Evolutionary conservation across 2,888 invertebrate species (phyloP).

Genomic region (Brenthis ino): DNA sequence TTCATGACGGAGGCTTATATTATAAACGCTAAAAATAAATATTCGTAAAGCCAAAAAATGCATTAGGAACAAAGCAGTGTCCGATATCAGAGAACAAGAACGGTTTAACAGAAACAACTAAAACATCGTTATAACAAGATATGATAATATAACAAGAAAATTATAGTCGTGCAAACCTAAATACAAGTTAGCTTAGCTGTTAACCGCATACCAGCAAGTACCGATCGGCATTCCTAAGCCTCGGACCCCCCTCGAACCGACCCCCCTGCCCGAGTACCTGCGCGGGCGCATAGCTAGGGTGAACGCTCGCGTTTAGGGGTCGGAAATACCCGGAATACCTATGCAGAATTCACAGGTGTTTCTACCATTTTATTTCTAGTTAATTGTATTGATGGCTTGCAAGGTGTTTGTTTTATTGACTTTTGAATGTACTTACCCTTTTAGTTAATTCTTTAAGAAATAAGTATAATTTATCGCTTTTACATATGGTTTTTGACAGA

Average conservation of each 20-base stretch:
- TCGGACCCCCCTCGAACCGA: conserved; percentile 55
- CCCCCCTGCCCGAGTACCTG: conserved; percentile 48
- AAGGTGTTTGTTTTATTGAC: conserved; percentile 5
- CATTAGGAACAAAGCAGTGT: no score
- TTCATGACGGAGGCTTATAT: no score
- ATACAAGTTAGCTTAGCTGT: conserved; percentile 46
- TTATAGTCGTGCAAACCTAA: conserved; percentile 24
- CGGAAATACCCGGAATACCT: conserved; percentile 49
- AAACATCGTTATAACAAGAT: conserved; percentile 1
- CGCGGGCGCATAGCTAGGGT: conserved; percentile 57
- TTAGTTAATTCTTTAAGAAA: no score
- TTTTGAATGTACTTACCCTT: no score
- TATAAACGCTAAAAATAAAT: no score
- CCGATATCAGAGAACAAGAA: no score
- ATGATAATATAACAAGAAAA: conserved; percentile 14
- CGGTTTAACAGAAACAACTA: not conserved
- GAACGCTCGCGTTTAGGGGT: conserved; percentile 54
- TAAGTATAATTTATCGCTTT: no score
- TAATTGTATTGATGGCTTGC: conserved; percentile 5
- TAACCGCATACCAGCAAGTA: conserved; percentile 53
- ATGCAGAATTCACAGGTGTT: conserved; percentile 33
- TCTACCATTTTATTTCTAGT: conserved; percentile 13
- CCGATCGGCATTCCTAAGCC: conserved; percentile 59
- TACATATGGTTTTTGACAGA: no score
- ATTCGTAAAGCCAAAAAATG: no score